These are phyloP conservation scores for Drosophila arizonae DNA, from an alignment of 1,140 invertebrate species.

Conservation along the genomic window DNA sequence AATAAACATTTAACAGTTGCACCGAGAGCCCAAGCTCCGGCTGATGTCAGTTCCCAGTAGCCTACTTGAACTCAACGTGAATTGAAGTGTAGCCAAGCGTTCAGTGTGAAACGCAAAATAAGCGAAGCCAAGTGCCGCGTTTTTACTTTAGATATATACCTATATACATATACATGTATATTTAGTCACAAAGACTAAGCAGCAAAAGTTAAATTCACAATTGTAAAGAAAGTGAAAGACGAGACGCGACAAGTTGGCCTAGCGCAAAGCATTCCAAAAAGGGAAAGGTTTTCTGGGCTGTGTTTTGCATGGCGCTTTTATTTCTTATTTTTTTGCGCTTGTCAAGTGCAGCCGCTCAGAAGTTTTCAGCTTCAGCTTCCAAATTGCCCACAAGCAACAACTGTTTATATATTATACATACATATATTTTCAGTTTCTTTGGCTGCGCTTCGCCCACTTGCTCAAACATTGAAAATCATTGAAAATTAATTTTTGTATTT, in stretches of 20 bases:
- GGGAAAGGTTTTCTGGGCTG: constrained; percentile 52
- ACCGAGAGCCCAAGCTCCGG: constrained; percentile 17
- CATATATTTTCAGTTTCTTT: constrained; percentile 1
- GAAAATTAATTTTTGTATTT: constrained; percentile 38
- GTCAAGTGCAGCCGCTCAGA: constrained; percentile 57
- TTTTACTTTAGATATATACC: constrained; percentile 1
- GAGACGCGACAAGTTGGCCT: constrained; percentile 27
- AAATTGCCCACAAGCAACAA: constrained; percentile 47
- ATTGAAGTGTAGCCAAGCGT: constrained; percentile 70
- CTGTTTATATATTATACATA: background rate
- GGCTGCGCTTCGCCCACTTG: constrained; percentile 45
- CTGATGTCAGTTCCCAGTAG: constrained; percentile 51
- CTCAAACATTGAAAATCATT: constrained; percentile 49
- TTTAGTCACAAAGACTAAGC: constrained; percentile 56
- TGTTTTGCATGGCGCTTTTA: constrained; percentile 34
- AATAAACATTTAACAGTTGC: constrained; percentile 46
- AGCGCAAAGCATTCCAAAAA: constrained; percentile 40
- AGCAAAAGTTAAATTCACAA: constrained; percentile 60
- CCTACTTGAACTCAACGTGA: constrained; percentile 40
- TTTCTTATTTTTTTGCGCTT: no score
- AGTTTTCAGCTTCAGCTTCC: constrained; percentile 10
- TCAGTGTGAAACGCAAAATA: constrained; percentile 68
- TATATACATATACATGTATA: background rate
- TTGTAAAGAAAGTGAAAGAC: constrained; percentile 76
- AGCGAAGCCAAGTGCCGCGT: constrained; percentile 48